Evolutionary conservation across 2,797 vertebrate genomes (phyloP), one percentile per base, ranked within the genome.

Genomic region (Sebastolobus altivelis): DNA sequence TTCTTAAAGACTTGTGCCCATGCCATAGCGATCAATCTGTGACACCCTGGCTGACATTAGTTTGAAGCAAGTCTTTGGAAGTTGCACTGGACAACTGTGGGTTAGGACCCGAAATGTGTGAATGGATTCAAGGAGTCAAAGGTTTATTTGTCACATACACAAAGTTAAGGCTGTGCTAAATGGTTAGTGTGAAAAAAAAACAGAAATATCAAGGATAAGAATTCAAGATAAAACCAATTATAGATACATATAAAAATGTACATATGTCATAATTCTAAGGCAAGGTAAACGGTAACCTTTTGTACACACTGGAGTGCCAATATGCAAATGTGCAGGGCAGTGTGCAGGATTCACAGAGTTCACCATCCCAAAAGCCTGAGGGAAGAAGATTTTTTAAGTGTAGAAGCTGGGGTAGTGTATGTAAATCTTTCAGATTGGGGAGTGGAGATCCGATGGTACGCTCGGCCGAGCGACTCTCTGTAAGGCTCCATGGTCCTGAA

Each of bases 1-100:
- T 87, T 43, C 20, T 60, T 46, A 35, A 58, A 84, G 80, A 77
- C 70, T 72, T 61, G 80, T 75, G 58, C 46, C 46, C 14, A 68
- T 65, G 40, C 35, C 14, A 61, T 38, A 52, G 72, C 5, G 38
- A 74, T 76, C 61, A 75, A 38, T 65, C 49, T 85, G 27, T 75
- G 70, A 81, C 65, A 65, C 40, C 14, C 43, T 58, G 31, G 40
- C 52, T 78, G 70, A 81, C 49, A 79, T 72, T 70, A 65, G 37
- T 40, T 56, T 54, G 12, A 77, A 60, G 13, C 4, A 8, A 54
- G 25, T 75, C 60, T 60, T 46, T 65, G 6, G 29, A 72, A 25
- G 46, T 3, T 58, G 37, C 13, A 29, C 58, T 22, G 8, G 31
- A 27, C 27, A 54, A 7, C 9, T 75, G 4, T 46, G 56, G 38